Evolutionary conservation across 2,113 vertebrate species (phyloP).

Genomic region (Pygoscelis adeliae): DNA sequence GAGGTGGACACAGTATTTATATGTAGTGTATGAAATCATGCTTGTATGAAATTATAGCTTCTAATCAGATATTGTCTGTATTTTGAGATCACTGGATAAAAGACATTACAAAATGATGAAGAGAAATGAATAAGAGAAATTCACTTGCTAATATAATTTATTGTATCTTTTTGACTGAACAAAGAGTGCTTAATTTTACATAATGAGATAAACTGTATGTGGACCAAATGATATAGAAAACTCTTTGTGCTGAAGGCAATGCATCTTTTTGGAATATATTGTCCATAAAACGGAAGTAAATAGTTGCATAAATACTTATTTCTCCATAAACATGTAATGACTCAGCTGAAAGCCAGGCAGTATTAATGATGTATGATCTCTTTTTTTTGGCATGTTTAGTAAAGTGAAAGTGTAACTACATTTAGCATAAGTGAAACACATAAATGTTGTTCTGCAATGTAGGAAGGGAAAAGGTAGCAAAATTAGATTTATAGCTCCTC

Average conservation of each 20-base stretch:
- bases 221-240: neutral
- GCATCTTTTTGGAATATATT: neutral
- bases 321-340: neutral
- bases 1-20: neutral
- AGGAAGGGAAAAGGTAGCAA: neutral
- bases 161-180: neutral
- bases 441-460: neutral
- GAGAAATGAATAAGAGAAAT: neutral
- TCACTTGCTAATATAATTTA: neutral
- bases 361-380: neutral
- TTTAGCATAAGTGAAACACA: neutral
- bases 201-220: neutral
- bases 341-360: neutral
- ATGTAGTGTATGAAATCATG: neutral
- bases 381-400: slow-evolving; percentile 11
- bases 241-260: neutral
- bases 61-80: neutral
- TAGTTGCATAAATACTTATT: neutral
- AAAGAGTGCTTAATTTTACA: neutral
- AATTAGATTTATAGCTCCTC: neutral
- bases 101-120: neutral
- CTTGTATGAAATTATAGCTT: neutral
- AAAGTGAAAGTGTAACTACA: neutral
- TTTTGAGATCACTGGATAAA: neutral
- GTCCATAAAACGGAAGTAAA: neutral